phyloP scores from a whole-genome alignment of 2,113 vertebrate species.

The Ovibos moschatus region DNA sequence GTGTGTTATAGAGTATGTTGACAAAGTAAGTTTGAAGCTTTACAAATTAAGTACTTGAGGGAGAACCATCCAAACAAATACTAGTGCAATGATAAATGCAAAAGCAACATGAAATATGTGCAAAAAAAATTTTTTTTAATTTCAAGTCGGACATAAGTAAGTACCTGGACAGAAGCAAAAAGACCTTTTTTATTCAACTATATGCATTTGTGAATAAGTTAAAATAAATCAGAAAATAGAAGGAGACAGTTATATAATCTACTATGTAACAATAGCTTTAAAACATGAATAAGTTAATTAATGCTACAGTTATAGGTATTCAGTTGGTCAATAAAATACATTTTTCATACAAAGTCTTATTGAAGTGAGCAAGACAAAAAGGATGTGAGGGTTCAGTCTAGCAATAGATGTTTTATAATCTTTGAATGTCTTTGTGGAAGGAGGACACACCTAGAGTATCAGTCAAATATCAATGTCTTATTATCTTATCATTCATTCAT shows the following conservation, averaged over 20 bases:
- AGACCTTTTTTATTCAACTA: neutral
- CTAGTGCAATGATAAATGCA: neutral
- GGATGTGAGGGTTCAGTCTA: neutral
- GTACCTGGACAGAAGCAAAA: neutral
- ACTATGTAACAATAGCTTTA: neutral
- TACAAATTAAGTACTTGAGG: neutral
- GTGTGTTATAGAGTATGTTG: neutral
- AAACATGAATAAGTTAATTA: neutral
- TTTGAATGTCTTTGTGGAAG: neutral
- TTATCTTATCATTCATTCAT: neutral
- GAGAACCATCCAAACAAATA: neutral
- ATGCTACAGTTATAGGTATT: neutral
- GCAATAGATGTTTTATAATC: neutral
- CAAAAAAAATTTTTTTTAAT: neutral
- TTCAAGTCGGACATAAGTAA: neutral
- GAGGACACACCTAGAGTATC: neutral
- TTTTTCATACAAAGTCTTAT: neutral
- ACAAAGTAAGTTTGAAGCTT: neutral
- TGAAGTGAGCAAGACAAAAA: neutral
- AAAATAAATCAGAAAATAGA: conserved; percentile 12
- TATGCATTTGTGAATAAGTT: neutral
- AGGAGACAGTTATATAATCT: neutral
- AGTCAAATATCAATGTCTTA: neutral
- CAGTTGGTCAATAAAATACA: neutral
- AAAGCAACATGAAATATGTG: neutral